Percentiles rank a stretch among this genome's conserved stretches.
phyloP scores from a whole-genome alignment of 2,113 vertebrate genomes.

The Gnathonemus echidnorhynchus region DNA sequence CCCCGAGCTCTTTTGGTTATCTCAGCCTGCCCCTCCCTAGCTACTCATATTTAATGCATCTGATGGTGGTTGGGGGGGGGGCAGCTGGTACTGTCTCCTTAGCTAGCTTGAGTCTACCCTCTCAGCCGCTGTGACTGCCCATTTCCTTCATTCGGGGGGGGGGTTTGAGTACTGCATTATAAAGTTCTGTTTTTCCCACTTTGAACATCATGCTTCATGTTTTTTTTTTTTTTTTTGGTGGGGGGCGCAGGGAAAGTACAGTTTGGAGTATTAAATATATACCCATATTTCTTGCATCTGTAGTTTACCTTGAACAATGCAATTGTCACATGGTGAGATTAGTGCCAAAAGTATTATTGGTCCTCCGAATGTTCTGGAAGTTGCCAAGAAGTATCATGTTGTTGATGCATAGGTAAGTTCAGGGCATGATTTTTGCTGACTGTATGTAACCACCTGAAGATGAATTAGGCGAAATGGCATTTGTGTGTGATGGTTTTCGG shows the following conservation, averaged over 20 bases:
- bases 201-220: background rate
- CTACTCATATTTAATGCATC: conserved; percentile 27
- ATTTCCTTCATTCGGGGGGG: background rate
- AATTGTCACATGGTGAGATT: background rate
- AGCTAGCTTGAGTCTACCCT: conserved; percentile 5
- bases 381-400: background rate
- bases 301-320: background rate
- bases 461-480: background rate
- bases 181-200: background rate
- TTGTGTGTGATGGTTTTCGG: background rate
- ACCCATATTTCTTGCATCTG: background rate
- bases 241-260: background rate
- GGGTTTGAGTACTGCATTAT: background rate
- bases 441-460: background rate
- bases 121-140: background rate
- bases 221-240: background rate
- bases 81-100: background rate
- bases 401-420: background rate
- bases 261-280: background rate
- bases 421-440: background rate
- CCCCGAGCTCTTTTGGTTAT: conserved; percentile 15
- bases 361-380: background rate
- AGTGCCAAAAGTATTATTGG: background rate
- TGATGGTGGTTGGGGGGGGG: background rate
- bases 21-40: conserved; percentile 14